Evolutionary conservation across 2,113 vertebrate species (phyloP), one percentile per base, ranked within the genome.

Genomic region (Elephas maximus): DNA sequence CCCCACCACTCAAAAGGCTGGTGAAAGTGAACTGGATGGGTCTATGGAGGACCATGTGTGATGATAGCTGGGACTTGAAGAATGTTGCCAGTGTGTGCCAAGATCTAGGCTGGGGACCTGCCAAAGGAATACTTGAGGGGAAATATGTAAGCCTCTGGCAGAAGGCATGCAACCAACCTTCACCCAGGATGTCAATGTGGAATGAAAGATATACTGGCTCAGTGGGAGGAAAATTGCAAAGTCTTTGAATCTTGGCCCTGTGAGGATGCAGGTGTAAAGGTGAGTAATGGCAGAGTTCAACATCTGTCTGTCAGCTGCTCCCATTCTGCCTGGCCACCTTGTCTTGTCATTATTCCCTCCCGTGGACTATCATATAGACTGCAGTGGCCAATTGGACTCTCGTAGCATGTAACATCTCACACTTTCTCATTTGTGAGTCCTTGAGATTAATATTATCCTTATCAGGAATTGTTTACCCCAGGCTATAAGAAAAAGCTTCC

Each of bases 211-310:
- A 12, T 33, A 0, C 20, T 98, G 69, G 48, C 33, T 57, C 6
- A 97, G 0, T 98, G 97, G 51, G 33, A 85, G 0, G 62, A 45
- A 24, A 0, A 57, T 57, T 57, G 15, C 53, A 57, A 17, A 5
- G 86, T 91, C 21, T 73, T 79, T 0, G 80, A 65, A 53, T 93
- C 26, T 2, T 17, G 53, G 53, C 0, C 60, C 1, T 96, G 96
- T 41, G 89, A 98, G 20, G 95, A 92, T n/a, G 97, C 95, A 1
- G 96, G 96, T 98, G 97, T 71, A 69, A 87, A 28, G 2, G 97
- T 98, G 57, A 96, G 97, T 96, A 57, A 90, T 1, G 8, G 24
- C 21, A 14, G n/a, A 17, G 18, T 4, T 60, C 37, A 10, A 9
- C 78, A 20, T 11, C 8, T 48, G 0, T 21, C 23, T 48, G 1